phyloP scores from a whole-genome alignment of 2,113 vertebrate species.

The Pituophis catenifer region DNA sequence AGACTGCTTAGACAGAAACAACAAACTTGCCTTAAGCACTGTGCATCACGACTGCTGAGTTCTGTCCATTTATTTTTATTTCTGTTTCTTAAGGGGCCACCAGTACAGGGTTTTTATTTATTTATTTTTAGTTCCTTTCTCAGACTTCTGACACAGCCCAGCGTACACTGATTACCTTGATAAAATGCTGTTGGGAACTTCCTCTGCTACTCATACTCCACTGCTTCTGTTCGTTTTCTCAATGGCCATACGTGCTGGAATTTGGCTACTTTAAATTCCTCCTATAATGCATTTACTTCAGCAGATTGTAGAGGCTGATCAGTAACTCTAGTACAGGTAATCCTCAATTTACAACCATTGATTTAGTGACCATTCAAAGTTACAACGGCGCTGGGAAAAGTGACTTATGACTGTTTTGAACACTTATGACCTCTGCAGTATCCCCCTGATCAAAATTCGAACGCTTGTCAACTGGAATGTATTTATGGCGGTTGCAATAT shows the following conservation, averaged over 20 bases:
- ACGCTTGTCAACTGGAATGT: too few relatives aligned
- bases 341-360: too few relatives aligned
- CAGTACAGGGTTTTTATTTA: not conserved
- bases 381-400: too few relatives aligned
- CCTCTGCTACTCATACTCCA: not conserved
- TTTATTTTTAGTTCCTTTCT: not conserved
- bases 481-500: too few relatives aligned
- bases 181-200: not conserved
- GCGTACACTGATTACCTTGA: not conserved
- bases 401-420: too few relatives aligned
- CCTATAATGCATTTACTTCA: not conserved
- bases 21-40: not conserved
- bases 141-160: not conserved
- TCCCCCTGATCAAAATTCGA: too few relatives aligned
- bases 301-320: too few relatives aligned
- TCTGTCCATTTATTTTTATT: not conserved
- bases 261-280: not conserved
- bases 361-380: too few relatives aligned
- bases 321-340: too few relatives aligned
- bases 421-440: too few relatives aligned
- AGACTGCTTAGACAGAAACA: not conserved
- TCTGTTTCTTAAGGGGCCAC: not conserved
- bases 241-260: not conserved
- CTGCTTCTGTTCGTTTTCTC: not conserved
- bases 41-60: not conserved